A percentile compares a stretch with the other conserved stretches of the same genome.
phyloP scores from a whole-genome alignment of 2,113 vertebrate species.

The Sturnira hondurensis region DNA sequence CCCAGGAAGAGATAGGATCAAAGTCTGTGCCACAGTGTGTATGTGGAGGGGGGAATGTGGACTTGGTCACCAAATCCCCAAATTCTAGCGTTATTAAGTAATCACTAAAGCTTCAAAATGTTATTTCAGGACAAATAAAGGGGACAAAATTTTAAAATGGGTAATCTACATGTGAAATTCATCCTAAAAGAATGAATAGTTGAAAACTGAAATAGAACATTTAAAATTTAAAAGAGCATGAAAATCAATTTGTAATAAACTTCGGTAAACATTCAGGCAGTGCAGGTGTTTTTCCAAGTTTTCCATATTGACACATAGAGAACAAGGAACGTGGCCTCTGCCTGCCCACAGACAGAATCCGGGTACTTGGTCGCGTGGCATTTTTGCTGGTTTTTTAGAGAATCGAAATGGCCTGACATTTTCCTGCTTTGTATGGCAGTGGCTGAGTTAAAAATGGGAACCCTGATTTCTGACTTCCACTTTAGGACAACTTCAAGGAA shows the following conservation, averaged over 20 bases:
- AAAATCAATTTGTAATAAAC: background rate
- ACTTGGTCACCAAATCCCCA: background rate
- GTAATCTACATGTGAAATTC: background rate
- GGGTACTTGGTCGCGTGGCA: background rate
- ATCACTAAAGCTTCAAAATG: background rate
- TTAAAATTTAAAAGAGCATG: background rate
- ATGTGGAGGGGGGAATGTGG: background rate
- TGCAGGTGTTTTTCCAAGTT: background rate
- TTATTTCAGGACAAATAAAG: background rate
- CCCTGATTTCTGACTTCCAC: background rate
- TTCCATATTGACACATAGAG: background rate
- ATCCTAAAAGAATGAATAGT: background rate
- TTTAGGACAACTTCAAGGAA: constrained; percentile 38
- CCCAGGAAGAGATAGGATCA: constrained; percentile 5
- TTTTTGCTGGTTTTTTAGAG: constrained; percentile 17
- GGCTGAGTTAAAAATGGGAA: constrained; percentile 3
- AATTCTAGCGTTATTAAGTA: background rate
- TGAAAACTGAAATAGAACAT: background rate
- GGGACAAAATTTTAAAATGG: background rate
- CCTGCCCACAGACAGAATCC: background rate
- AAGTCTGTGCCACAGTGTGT: background rate
- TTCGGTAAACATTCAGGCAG: background rate
- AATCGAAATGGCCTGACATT: background rate
- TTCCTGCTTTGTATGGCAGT: background rate
- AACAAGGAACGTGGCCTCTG: background rate